phyloP scores from a whole-genome alignment of 2,888 invertebrate species.

The Drosophila bunnanda region DNA sequence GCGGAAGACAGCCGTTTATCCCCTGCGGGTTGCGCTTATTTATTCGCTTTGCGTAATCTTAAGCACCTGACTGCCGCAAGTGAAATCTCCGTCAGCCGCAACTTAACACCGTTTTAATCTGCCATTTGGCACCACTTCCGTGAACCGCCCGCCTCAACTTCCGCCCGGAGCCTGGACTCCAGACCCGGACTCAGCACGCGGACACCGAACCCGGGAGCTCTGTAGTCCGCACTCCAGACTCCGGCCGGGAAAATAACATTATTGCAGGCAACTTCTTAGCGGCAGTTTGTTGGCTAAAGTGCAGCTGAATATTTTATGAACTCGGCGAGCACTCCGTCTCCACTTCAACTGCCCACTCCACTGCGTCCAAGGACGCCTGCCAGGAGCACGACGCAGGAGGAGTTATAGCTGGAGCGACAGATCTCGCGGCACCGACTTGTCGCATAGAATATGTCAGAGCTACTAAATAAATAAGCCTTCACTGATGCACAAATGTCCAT shows the following conservation, averaged over 20 bases:
- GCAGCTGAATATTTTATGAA: slow-evolving; percentile 81
- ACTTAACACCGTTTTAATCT: slow-evolving; percentile 76
- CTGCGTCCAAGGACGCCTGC: slow-evolving; percentile 12
- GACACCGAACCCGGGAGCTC: slow-evolving; percentile 47
- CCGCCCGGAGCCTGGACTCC: slow-evolving; percentile 55
- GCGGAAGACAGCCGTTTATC: slow-evolving; percentile 35
- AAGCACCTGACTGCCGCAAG: slow-evolving; percentile 53
- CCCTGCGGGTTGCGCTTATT: slow-evolving; percentile 45
- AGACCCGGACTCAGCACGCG: slow-evolving; percentile 5
- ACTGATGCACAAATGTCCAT: slow-evolving; percentile 19
- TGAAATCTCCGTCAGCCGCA: slow-evolving; percentile 57
- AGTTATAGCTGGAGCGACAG: slow-evolving; percentile 40
- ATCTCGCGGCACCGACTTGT: slow-evolving; percentile 48
- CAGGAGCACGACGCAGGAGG: slow-evolving; percentile 3
- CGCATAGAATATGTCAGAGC: slow-evolving; percentile 49
- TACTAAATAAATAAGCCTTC: slow-evolving; percentile 56
- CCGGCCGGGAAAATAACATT: slow-evolving; percentile 69
- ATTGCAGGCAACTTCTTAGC: slow-evolving; percentile 77
- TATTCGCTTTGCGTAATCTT: slow-evolving; percentile 50
- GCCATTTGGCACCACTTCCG: slow-evolving; percentile 70
- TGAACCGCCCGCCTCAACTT: slow-evolving; percentile 28
- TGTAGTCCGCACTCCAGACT: slow-evolving; percentile 48
- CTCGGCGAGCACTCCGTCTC: slow-evolving; percentile 74
- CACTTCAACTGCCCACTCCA: slow-evolving; percentile 51
- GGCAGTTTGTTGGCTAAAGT: slow-evolving; percentile 73